Evolutionary conservation across 2,113 vertebrate species (phyloP), one percentile per base, ranked within the genome.

Genomic region (Ictalurus punctatus): DNA sequence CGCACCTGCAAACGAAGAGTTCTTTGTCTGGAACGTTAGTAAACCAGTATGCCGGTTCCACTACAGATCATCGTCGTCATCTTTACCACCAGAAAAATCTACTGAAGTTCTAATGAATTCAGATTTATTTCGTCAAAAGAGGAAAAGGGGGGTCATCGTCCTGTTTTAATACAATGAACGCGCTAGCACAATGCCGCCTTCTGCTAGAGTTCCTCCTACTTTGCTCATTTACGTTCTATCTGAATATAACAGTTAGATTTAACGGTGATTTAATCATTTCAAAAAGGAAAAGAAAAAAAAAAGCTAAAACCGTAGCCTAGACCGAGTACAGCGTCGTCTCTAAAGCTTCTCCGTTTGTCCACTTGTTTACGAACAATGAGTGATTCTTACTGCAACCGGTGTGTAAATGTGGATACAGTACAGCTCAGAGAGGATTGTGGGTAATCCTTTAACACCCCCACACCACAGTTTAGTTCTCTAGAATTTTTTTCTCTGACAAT

Each of bases 131-230:
- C 0, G 8, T 9, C 37, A 21, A 40, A 40, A 37, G 8, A 23
- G 37, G 8, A 44, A 76, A 44, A 48, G 44, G 16, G 34, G 2
- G 34, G 19, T 19, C 0, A 9, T 25, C 25, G 13, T 0, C n/a
- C 67, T 84, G 63, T 84, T 80, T 86, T 80, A 87, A 65, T 67
- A 52, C 19, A 73, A 79, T 73, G 30, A 34, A 23, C 23, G 40
- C 48, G 73, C 84, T 79, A 34, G 83, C 61, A 58, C 71, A 30
- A 44, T 23, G 37, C 34, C 10, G 16, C 27, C 59, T 54, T 25
- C 30, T 91, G 81, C 79, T 84, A 73, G 59, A 63, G 48, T 40
- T 30, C 56, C 87, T 87, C 48, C 21, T 67, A 25, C 19, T 21
- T 73, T 12, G 44, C 44, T 48, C 6, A 48, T 14, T 3, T 21